Base-by-base conservation (phyloP, 2,888 invertebrate genomes). In the Tetragonisca angustula region DNA sequence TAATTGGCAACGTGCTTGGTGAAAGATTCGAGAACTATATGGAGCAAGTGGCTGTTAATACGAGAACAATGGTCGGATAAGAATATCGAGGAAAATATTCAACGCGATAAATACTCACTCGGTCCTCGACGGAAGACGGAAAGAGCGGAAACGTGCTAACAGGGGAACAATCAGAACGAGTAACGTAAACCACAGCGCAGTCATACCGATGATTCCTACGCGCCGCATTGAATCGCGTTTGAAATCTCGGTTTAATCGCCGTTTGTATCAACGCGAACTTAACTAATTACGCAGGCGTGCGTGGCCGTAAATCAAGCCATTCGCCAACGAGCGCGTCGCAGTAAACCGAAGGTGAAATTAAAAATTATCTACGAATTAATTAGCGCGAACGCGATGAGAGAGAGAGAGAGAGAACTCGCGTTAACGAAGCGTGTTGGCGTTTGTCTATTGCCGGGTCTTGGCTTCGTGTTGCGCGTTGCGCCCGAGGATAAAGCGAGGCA, bases 401-500 rank as follows among this genome's bases (percentile, higher is more conserved):
- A 50, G 21, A 54, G 9, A 15, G 2, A 19, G 24, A 19, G 43
- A 43, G 49, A 49, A 87, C 74, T 83, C 76, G 49, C 71, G 85
- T 87, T 91, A 90, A 92, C 90, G 91, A 90, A 90, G 89, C 90
- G 88, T 88, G 90, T 90, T 90, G 89, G 89, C 85, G 88, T 90
- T 90, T 84, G 87, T 89, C 90, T 90, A 90, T 90, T 87, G 87
- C 73, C 43, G 43, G 81, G 36, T 24, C 74, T 21, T 59, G 76
- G 69, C 75, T 80, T 70, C 36, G 76, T 62, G 77, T 64, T 65
- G 61, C 70, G 61, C 24, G 64, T 72, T 73, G 76, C 52, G 24
- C 70, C 36, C 61, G 68, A 64, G 71, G 13, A 79, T 17, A 27
- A n/a, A n/a, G 68, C 65, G 62, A 61, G 32, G 32, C 24, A 21